Conservation (phyloP, 2,888 invertebrate genomes). For the Torymus aiolomorphi region DNA sequence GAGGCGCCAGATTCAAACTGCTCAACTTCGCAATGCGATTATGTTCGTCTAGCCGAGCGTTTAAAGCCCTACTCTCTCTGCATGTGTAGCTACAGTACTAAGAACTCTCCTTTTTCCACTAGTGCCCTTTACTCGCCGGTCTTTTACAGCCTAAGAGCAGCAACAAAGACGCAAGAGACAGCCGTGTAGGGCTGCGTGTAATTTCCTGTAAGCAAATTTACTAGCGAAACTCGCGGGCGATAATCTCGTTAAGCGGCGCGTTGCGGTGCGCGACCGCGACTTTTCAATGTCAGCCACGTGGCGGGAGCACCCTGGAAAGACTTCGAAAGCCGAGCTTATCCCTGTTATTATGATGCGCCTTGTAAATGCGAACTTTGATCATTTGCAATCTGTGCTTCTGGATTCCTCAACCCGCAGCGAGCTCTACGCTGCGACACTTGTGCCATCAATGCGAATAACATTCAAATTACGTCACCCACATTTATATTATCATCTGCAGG, state of each 20-base stretch:
- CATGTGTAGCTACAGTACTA: no score
- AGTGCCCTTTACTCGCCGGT: no score
- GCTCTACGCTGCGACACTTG: no score
- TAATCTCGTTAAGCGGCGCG: constrained; percentile 49
- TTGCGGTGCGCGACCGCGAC: constrained; percentile 16
- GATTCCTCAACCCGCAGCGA: no score
- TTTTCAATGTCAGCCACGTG: constrained; percentile 47
- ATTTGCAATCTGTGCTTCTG: background rate
- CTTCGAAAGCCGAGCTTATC: constrained; percentile 35
- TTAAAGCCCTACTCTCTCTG: background rate
- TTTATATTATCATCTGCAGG: no score
- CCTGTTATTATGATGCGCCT: background rate
- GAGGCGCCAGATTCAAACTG: constrained; percentile 19
- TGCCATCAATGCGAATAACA: no score
- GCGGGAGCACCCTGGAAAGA: background rate
- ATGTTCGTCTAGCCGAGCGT: background rate
- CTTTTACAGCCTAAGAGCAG: no score
- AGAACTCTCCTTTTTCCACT: no score
- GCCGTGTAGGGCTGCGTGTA: background rate
- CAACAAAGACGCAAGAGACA: background rate
- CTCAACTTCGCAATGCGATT: constrained; percentile 34
- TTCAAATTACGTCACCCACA: no score
- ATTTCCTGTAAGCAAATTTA: constrained; percentile 44
- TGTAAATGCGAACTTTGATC: background rate
- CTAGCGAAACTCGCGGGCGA: constrained; percentile 24